phyloP scores from a whole-genome alignment of 1,140 invertebrate genomes.

The Papilio polyxenes region DNA sequence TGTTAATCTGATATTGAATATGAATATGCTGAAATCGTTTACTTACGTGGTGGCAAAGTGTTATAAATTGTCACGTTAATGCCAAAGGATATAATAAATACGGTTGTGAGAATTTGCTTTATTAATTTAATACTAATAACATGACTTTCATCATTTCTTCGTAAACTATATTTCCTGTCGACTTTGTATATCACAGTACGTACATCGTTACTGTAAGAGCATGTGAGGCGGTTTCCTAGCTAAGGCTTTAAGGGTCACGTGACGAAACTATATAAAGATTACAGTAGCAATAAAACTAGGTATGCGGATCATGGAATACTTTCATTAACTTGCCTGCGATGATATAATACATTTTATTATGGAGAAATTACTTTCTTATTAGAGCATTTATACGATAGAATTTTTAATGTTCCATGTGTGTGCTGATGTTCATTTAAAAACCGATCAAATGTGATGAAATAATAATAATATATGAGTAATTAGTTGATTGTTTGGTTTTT shows the following conservation, averaged over 20 bases:
- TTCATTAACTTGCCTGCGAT: slow-evolving; percentile 37
- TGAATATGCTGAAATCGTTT: too few species aligned
- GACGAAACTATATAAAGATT: slow-evolving; percentile 37
- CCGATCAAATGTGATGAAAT: too few species aligned
- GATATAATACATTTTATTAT: slow-evolving; percentile 34
- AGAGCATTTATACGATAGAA: not conserved
- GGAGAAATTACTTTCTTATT: slow-evolving; percentile 12
- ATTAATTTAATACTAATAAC: slow-evolving; percentile 31
- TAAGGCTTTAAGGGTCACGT: slow-evolving; percentile 29
- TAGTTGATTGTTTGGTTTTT: too few species aligned
- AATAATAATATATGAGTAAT: too few species aligned
- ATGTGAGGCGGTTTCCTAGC: slow-evolving; percentile 23
- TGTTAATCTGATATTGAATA: too few species aligned
- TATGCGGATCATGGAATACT: slow-evolving; percentile 37
- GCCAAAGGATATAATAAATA: not conserved
- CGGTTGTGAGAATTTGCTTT: slow-evolving; percentile 26
- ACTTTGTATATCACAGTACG: not conserved
- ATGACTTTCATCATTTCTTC: slow-evolving; percentile 30
- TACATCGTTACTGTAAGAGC: not conserved
- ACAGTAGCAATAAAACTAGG: slow-evolving; percentile 35
- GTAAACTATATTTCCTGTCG: slow-evolving; percentile 23
- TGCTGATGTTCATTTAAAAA: too few species aligned
- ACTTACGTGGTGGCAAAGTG: not conserved
- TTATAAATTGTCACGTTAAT: not conserved
- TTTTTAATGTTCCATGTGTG: not conserved